Conservation (phyloP, 2,797 vertebrate species). For the Anguilla pacifica region DNA sequence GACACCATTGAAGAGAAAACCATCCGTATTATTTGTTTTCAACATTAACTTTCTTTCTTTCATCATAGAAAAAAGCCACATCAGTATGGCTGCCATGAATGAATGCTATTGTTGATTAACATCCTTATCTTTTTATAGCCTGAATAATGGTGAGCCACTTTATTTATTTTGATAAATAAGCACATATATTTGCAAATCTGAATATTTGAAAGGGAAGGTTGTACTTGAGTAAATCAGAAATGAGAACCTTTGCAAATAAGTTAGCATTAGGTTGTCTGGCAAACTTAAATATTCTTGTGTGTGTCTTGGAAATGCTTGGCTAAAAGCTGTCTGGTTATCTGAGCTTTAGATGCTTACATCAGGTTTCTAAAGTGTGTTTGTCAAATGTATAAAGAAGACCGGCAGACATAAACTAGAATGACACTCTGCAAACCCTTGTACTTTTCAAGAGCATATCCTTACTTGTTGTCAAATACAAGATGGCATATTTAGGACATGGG, state of each 20-base stretch:
- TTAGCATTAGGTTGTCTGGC: not conserved
- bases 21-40: not conserved
- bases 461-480: slow-evolving; percentile 41
- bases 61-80: not conserved
- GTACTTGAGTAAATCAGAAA: slow-evolving; percentile 3
- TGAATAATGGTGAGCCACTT: slow-evolving; percentile 35
- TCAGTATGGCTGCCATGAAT: slow-evolving; percentile 34
- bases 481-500: slow-evolving; percentile 52
- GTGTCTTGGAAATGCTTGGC: not conserved
- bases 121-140: slow-evolving; percentile 47
- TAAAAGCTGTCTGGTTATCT: slow-evolving; percentile 3
- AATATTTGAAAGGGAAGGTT: slow-evolving; percentile 38
- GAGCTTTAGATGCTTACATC: slow-evolving; percentile 14
- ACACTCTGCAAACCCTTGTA: slow-evolving; percentile 58
- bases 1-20: too few relatives aligned
- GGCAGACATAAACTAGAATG: slow-evolving; percentile 53
- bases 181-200: slow-evolving; percentile 40
- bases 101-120: slow-evolving; percentile 33
- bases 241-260: not conserved
- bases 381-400: not conserved
- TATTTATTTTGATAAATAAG: slow-evolving; percentile 44
- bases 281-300: not conserved
- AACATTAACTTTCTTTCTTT: not conserved
- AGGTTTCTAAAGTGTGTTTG: not conserved
- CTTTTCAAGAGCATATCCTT: slow-evolving; percentile 47